phyloP scores from a whole-genome alignment of 2,113 vertebrate genomes.

The Sakesphorus luctuosus region DNA sequence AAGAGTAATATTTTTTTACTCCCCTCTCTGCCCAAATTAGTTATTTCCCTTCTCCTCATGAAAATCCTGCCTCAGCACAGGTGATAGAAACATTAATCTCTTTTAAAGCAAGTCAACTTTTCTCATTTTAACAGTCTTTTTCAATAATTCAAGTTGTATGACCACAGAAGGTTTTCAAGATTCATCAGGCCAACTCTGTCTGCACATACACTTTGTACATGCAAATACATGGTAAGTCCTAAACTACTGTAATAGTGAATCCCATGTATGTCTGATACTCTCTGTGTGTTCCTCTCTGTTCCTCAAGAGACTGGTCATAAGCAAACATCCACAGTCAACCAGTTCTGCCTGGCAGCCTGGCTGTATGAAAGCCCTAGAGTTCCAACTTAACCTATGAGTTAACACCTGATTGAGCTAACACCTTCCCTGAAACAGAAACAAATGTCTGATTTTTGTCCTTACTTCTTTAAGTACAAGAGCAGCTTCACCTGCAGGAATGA shows the following conservation, averaged over 20 bases:
- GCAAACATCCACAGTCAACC: background rate
- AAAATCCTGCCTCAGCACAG: background rate
- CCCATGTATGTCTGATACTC: background rate
- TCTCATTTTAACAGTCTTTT: background rate
- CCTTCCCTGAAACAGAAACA: background rate
- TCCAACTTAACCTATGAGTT: background rate
- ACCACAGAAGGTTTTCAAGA: background rate
- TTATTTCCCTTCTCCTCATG: background rate
- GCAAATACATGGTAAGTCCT: background rate
- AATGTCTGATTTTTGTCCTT: background rate
- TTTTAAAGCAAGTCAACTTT: background rate
- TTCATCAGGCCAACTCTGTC: background rate
- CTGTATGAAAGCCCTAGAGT: background rate
- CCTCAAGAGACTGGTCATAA: background rate
- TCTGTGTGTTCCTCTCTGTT: background rate
- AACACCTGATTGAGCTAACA: background rate
- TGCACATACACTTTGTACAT: fast-evolving
- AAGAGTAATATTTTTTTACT: background rate
- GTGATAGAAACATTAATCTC: background rate
- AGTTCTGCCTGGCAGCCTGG: fast-evolving
- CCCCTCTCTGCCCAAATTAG: background rate
- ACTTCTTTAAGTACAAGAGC: background rate
- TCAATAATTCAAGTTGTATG: fast-evolving
- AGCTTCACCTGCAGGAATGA: background rate
- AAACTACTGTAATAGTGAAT: background rate